phyloP scores from a whole-genome alignment of 2,113 vertebrate species.

The Cromileptes altivelis region DNA sequence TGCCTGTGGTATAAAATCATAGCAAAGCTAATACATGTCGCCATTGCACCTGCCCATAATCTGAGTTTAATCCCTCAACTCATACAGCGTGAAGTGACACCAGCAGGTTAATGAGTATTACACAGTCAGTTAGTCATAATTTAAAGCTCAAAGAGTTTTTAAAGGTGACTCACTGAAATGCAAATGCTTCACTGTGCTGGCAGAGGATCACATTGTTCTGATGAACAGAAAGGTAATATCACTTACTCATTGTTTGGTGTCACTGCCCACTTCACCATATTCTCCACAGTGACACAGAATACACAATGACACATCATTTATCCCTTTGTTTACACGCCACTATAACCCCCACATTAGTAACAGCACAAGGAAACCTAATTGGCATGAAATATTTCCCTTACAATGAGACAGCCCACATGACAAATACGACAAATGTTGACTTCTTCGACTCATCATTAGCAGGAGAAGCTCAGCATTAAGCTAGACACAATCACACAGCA shows the following conservation, averaged over 20 bases:
- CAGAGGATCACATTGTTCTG: neutral
- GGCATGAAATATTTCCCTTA: neutral
- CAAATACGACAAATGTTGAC: constrained; percentile 30
- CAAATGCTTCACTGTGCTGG: constrained; percentile 3
- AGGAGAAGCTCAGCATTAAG: neutral
- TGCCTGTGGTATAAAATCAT: no score
- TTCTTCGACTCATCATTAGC: neutral
- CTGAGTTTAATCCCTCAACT: neutral
- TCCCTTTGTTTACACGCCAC: neutral
- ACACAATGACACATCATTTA: neutral
- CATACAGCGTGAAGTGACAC: neutral
- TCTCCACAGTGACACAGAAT: neutral
- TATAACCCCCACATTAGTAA: neutral
- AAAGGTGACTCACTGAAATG: neutral
- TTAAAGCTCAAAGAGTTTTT: neutral
- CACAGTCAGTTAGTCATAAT: neutral
- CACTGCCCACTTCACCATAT: neutral
- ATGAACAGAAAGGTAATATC: neutral
- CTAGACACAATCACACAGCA: neutral
- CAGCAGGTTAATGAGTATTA: no score
- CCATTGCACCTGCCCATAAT: no score
- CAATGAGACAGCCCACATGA: constrained; percentile 13
- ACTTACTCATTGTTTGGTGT: neutral
- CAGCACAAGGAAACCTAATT: neutral
- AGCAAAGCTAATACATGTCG: no score